These are phyloP conservation scores for Akabosia matsudoensis DNA, from an alignment of 1,140 invertebrate species.

Conservation along the genomic window DNA sequence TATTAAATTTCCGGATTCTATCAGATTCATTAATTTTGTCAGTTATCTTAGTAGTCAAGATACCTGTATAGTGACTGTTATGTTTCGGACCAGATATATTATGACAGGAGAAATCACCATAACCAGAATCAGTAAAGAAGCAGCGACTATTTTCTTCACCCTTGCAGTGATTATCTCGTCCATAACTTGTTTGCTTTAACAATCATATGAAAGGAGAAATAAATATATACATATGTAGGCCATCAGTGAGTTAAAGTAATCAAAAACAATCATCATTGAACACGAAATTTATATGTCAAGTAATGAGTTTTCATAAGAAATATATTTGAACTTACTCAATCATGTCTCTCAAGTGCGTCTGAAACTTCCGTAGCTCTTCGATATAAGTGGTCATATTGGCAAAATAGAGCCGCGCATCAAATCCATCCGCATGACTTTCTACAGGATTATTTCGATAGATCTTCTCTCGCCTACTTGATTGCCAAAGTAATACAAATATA, in stretches of 20 bases:
- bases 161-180: constrained; percentile 47
- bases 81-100: constrained; percentile 55
- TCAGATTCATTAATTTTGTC: neutral
- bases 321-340: constrained; percentile 46
- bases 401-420: constrained; percentile 47
- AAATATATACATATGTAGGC: no score
- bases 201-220: no score
- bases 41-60: neutral
- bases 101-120: constrained; percentile 56
- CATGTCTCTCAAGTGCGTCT: constrained; percentile 44
- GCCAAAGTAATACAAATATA: neutral
- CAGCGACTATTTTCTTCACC: constrained; percentile 50
- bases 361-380: constrained; percentile 47
- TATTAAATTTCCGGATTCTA: neutral
- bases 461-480: constrained; percentile 34
- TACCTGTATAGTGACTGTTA: constrained; percentile 56
- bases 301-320: neutral
- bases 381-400: constrained; percentile 48
- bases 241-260: neutral
- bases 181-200: constrained; percentile 46
- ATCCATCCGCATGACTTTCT: constrained; percentile 42
- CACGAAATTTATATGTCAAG: neutral
- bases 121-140: constrained; percentile 53
- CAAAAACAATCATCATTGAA: no score
- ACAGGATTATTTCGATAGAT: constrained; percentile 45